These are phyloP conservation scores for Hemicentrotus pulcherrimus DNA, from an alignment of 35 echinoderm and acorn worm species.

Conservation along the genomic window DNA sequence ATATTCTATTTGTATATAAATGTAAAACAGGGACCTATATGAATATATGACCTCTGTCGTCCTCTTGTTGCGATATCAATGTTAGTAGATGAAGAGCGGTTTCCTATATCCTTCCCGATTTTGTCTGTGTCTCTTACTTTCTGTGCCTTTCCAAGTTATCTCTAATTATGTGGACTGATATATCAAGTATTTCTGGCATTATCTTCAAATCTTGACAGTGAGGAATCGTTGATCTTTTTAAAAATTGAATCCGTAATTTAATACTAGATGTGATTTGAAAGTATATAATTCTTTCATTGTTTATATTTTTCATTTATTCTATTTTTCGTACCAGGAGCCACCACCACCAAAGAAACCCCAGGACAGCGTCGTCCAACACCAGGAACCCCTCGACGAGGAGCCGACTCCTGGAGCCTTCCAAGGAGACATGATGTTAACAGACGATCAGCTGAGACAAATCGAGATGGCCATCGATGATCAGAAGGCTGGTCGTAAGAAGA, in stretches of 20 bases:
- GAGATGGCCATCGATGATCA: slow-evolving; percentile 4
- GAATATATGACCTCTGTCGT: too few species aligned
- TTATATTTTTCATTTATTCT: background rate
- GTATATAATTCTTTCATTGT: background rate
- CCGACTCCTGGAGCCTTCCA: slow-evolving; percentile 23
- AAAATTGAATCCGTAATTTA: too few species aligned
- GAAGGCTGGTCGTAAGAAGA: slow-evolving; percentile 41
- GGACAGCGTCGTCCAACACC: background rate
- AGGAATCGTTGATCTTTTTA: too few species aligned
- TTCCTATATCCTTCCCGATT: background rate
- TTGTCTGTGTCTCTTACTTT: background rate
- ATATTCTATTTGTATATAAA: background rate
- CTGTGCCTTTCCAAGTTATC: background rate
- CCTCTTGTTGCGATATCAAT: too few species aligned
- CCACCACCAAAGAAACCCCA: background rate
- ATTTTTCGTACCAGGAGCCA: background rate
- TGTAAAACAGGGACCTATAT: background rate
- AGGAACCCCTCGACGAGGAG: background rate
- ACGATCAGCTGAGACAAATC: background rate
- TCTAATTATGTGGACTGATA: too few species aligned
- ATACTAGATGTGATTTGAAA: too few species aligned
- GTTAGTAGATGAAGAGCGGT: background rate
- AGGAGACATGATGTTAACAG: slow-evolving; percentile 38
- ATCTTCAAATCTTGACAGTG: background rate
- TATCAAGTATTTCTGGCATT: too few species aligned